These are phyloP conservation scores for Xiphorhynchus erythropygius DNA, from an alignment of 2,797 vertebrate species.

Conservation along the genomic window DNA sequence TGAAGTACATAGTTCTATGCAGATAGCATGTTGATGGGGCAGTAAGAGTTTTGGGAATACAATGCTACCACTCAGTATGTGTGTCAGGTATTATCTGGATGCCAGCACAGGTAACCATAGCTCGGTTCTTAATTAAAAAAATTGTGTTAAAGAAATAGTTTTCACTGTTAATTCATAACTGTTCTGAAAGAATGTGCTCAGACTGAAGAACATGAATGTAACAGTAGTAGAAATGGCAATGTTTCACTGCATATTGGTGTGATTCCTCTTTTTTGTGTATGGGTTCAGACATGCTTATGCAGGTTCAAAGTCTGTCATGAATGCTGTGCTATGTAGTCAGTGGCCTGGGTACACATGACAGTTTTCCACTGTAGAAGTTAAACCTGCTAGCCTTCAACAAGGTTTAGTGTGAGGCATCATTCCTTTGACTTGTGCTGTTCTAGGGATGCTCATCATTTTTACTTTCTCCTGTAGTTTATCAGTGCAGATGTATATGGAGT, in stretches of 20 bases:
- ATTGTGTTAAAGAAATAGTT: background rate
- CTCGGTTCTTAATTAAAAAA: background rate
- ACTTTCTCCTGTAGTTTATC: constrained; percentile 85
- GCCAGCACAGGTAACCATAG: background rate
- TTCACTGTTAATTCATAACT: background rate
- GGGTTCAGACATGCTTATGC: background rate
- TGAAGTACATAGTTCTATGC: background rate
- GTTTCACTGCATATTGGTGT: background rate
- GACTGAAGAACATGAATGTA: background rate
- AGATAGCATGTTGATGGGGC: background rate
- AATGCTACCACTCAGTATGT: background rate
- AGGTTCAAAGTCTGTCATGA: background rate
- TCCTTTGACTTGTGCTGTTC: background rate
- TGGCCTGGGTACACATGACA: background rate
- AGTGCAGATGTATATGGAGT: constrained; percentile 89
- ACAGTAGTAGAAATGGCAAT: background rate
- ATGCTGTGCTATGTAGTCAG: background rate
- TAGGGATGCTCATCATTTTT: background rate
- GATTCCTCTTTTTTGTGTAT: background rate
- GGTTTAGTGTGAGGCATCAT: background rate
- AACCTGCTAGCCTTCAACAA: background rate
- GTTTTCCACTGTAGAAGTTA: background rate
- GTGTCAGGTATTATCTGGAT: background rate
- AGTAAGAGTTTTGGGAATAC: background rate
- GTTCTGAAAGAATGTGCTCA: background rate